These are phyloP conservation scores for Phalacrocorax carbo DNA, from an alignment of 2,113 vertebrate genomes.

Conservation along the genomic window DNA sequence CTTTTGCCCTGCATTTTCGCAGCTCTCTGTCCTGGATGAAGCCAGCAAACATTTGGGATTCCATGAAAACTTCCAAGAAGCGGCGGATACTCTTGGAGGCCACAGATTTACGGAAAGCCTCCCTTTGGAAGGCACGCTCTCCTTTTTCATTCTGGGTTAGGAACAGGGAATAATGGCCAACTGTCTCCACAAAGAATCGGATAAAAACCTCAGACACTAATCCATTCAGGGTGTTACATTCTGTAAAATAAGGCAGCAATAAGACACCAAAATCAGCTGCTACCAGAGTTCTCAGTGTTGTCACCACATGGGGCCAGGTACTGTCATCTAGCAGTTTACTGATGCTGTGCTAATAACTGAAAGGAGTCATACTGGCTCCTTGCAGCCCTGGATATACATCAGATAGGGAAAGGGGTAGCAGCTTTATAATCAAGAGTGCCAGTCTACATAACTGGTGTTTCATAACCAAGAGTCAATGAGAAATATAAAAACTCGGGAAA, in stretches of 20 bases:
- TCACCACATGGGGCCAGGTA: background rate
- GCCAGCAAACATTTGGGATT: conserved; percentile 99
- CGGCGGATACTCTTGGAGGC: conserved; percentile 97
- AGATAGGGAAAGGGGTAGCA: background rate
- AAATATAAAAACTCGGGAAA: background rate
- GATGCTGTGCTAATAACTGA: background rate
- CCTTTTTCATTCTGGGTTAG: conserved; percentile 93
- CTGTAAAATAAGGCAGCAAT: conserved; percentile 75
- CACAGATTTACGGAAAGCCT: conserved; percentile 97
- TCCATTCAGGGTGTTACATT: conserved; percentile 92
- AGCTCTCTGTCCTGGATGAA: conserved; percentile 98
- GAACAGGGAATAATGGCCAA: conserved; percentile 97
- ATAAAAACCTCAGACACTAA: conserved; percentile 98
- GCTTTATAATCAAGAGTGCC: background rate
- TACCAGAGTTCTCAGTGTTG: background rate
- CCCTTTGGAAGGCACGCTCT: conserved; percentile 91
- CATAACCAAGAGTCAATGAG: background rate
- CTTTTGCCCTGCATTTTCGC: conserved; percentile 93
- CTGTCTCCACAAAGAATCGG: conserved; percentile 97
- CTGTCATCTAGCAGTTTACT: background rate
- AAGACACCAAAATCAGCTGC: conserved; percentile 37
- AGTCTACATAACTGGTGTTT: background rate
- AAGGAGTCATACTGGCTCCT: background rate
- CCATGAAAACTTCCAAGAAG: conserved; percentile 99
- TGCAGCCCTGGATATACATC: background rate